Conservation (phyloP, 2,113 vertebrate species). For the Cyrtonyx montezumae region DNA sequence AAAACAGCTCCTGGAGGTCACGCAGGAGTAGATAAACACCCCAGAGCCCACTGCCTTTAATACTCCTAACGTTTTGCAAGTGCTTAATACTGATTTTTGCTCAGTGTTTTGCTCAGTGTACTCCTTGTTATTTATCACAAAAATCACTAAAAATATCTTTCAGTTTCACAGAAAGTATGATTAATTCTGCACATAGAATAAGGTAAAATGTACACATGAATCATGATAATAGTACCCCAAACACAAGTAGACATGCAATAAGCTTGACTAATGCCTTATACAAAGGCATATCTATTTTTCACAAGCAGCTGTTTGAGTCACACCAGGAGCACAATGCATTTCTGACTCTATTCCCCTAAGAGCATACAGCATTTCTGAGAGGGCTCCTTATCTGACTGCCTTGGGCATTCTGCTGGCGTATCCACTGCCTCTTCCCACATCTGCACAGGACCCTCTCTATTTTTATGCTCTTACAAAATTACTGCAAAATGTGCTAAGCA, state of each 20-base stretch:
- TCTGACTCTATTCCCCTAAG: background rate
- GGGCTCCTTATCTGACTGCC: background rate
- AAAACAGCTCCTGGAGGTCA: background rate
- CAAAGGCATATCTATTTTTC: background rate
- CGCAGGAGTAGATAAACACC: background rate
- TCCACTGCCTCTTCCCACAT: background rate
- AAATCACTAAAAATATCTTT: background rate
- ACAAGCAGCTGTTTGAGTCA: background rate
- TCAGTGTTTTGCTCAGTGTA: background rate
- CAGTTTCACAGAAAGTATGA: background rate
- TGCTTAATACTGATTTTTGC: background rate
- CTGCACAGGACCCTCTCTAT: background rate
- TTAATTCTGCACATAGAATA: background rate
- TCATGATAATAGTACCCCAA: background rate
- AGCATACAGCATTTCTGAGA: background rate
- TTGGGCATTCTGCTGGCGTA: background rate
- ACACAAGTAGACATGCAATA: background rate
- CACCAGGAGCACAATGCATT: background rate
- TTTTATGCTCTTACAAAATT: background rate
- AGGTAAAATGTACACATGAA: background rate
- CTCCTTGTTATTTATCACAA: background rate
- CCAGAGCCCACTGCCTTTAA: background rate
- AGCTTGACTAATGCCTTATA: constrained; percentile 1
- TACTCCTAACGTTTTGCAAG: background rate
- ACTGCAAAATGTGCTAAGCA: background rate